These are phyloP conservation scores for Sebastolobus alascanus DNA, from an alignment of 2,797 vertebrate species.

Conservation along the genomic window DNA sequence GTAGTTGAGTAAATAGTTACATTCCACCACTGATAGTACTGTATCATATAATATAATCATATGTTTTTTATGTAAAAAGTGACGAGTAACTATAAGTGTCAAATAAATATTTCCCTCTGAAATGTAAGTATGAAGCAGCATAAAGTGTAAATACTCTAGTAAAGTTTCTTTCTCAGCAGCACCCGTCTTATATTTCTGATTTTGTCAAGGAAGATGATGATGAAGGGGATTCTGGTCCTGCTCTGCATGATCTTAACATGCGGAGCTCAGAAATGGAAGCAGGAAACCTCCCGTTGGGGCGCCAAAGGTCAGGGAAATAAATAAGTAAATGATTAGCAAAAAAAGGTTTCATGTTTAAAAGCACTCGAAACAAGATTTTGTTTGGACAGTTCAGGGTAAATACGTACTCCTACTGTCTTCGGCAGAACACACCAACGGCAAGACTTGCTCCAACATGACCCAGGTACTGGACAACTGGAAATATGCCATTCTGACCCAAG, in stretches of 20 bases:
- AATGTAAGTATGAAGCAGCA: not conserved
- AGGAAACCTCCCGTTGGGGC: constrained; percentile 70
- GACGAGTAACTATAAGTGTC: not conserved
- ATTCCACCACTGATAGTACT: too few species aligned
- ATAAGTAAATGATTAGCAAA: not conserved
- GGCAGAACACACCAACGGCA: constrained; percentile 67
- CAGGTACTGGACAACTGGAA: constrained; percentile 93
- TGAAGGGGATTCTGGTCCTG: constrained; percentile 65
- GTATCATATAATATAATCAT: not conserved
- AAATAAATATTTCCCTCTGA: not conserved
- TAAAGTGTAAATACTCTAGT: not conserved
- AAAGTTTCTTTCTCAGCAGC: not conserved
- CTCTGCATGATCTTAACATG: constrained; percentile 78
- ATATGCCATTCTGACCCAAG: constrained; percentile 89
- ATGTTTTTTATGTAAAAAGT: not conserved
- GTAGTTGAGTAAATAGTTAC: too few species aligned
- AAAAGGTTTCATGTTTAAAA: not conserved
- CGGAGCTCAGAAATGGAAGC: constrained; percentile 76
- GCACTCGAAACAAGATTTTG: not conserved
- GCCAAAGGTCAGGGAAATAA: constrained; percentile 69
- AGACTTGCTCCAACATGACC: constrained; percentile 90
- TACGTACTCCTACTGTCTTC: constrained; percentile 9
- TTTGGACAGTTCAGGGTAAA: not conserved
- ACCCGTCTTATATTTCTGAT: constrained; percentile 21
- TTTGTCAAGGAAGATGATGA: constrained; percentile 56